Percentiles rank a stretch among this genome's conserved stretches.
Conservation (phyloP, 2,797 vertebrate species). For the Poecilia wingei region DNA sequence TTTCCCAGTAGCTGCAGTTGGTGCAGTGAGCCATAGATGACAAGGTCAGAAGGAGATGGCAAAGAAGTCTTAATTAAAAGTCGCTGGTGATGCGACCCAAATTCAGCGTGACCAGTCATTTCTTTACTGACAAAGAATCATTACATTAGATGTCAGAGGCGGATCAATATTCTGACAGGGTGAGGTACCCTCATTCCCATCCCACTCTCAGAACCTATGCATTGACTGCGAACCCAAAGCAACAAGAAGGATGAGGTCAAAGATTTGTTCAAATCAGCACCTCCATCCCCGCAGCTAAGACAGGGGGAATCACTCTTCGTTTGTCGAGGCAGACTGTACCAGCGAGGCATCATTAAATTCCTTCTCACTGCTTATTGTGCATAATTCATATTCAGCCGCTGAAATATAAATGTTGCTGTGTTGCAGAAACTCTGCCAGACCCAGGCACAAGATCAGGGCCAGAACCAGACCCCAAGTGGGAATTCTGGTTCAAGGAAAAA, state of each 20-base stretch:
- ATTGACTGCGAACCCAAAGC: constrained; percentile 68
- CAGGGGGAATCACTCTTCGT: constrained; percentile 72
- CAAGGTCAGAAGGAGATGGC: constrained; percentile 70
- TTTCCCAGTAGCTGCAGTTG: constrained; percentile 38
- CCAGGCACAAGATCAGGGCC: constrained; percentile 62
- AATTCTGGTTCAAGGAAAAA: constrained; percentile 64
- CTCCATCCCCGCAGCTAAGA: constrained; percentile 72
- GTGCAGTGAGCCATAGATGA: constrained; percentile 47
- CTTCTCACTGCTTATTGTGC: constrained; percentile 86
- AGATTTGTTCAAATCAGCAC: constrained; percentile 80
- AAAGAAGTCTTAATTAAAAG: constrained; percentile 79
- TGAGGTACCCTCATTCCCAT: constrained; percentile 61
- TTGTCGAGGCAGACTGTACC: constrained; percentile 74
- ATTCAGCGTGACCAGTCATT: constrained; percentile 70
- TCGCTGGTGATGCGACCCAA: constrained; percentile 66
- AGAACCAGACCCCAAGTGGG: constrained; percentile 56
- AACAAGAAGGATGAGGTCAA: constrained; percentile 78
- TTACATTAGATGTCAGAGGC: constrained; percentile 73
- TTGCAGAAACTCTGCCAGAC: constrained; percentile 77
- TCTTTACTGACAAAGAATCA: constrained; percentile 79
- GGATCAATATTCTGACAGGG: constrained; percentile 80
- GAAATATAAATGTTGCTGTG: constrained; percentile 89
- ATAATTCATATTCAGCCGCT: constrained; percentile 90
- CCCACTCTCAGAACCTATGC: constrained; percentile 58
- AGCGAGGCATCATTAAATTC: constrained; percentile 90